Base-by-base conservation (phyloP, 2,113 vertebrate species). In the Sinocyclocheilus grahami region DNA sequence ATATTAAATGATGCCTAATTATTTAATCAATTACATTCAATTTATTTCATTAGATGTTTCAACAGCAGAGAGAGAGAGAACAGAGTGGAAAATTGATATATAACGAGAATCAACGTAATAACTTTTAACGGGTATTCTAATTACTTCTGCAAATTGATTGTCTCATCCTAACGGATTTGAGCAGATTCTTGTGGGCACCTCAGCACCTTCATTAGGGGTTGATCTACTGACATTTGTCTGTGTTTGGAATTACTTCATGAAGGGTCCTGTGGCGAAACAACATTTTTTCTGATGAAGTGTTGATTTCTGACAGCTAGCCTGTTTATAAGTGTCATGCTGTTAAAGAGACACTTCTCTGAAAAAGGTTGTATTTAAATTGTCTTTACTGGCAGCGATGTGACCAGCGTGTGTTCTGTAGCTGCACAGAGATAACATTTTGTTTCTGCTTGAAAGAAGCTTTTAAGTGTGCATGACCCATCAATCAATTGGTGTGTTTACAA, bases 11-110 rank as follows among this genome's bases (percentile, higher is more conserved):
- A 67, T 76, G 53, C 78, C 85, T 88, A 81, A 88, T 90, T 90
- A 90, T 88, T 90, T 87, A 82, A 88, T 88, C 78, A 90, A 88
- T 89, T 90, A 82, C 62, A 60, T 90, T 89, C 75, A 84, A 85
- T 85, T 87, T 85, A 86, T 79, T 82, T 86, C 55, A 89, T 89
- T 86, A 83, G 55, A 85, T 77, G 51, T 33, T 80, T 79, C 71
- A 58, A 72, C 58, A 80, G 78, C 79, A 83, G 82, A 80, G 79
- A 51, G 87, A 51, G 87, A 65, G 51, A 86, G 79, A 88, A 85
- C 37, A 48, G 75, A 84, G 81, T 53, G 78, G 85, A 83, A 77
- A 71, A 82, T 85, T 86, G 80, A 89, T 87, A 88, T 82, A 69
- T 83, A 88, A 87, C 76, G 85, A 63, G 85, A 79, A 75, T 87